Evolutionary conservation across 2,113 vertebrate genomes (phyloP).

Genomic region (Ceratotherium simum): DNA sequence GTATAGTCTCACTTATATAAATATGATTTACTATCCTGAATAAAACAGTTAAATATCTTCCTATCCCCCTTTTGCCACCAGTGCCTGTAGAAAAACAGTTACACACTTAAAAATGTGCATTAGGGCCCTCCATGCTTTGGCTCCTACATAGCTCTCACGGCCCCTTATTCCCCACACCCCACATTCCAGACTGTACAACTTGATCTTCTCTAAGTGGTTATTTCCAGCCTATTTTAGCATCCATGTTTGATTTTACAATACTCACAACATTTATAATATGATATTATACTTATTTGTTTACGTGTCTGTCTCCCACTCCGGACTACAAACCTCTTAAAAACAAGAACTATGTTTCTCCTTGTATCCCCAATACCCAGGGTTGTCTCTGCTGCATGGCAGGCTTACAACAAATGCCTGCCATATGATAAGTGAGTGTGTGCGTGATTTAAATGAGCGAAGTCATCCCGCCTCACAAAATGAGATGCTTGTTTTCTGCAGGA

Average conservation of each 20-base stretch:
- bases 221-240: not conserved
- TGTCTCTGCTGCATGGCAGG: not conserved
- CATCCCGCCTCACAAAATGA: not conserved
- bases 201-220: not conserved
- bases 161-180: not conserved
- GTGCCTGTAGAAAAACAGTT: not conserved
- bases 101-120: too few species aligned
- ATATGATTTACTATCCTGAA: not conserved
- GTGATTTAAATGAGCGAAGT: not conserved
- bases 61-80: not conserved
- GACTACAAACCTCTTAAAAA: not conserved
- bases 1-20: not conserved
- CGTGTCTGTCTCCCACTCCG: not conserved
- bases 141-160: not conserved
- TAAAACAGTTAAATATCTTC: not conserved
- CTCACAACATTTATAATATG: not conserved
- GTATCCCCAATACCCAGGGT: not conserved
- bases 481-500: constrained; percentile 81
- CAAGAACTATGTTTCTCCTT: not conserved
- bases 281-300: not conserved
- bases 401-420: not conserved
- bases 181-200: not conserved
- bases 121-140: not conserved
- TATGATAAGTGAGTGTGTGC: not conserved
- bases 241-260: not conserved